Conservation (phyloP, 2,797 vertebrate species). For the Scarus forsteni region DNA sequence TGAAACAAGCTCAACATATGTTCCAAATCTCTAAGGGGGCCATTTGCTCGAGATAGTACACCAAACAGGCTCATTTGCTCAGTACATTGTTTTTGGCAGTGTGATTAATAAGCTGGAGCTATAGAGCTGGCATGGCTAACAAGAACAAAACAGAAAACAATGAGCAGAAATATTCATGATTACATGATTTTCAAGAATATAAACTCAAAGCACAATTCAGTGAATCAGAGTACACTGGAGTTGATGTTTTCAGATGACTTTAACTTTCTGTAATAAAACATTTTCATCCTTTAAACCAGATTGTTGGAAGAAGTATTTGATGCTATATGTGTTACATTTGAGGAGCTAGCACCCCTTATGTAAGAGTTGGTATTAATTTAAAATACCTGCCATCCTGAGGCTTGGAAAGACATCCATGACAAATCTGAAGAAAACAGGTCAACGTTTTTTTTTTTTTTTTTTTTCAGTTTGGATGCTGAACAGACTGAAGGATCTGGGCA, state of each 20-base stretch:
- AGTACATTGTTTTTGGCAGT: constrained; percentile 41
- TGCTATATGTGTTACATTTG: too few species aligned
- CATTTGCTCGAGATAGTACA: constrained; percentile 37
- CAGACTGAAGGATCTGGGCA: constrained; percentile 8
- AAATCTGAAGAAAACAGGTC: constrained; percentile 36
- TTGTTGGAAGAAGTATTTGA: too few species aligned
- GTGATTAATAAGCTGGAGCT: constrained; percentile 46
- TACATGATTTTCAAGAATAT: background rate
- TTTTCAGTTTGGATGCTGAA: constrained; percentile 22
- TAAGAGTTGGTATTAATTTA: constrained; percentile 8
- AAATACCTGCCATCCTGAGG: constrained; percentile 3
- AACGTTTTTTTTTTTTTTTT: constrained; percentile 29
- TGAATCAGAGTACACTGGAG: too few species aligned
- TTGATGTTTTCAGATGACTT: too few species aligned
- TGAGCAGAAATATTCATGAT: constrained; percentile 26
- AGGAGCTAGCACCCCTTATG: background rate
- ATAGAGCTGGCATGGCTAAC: constrained; percentile 43
- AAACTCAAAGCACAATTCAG: too few species aligned
- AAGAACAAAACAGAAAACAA: constrained; percentile 16
- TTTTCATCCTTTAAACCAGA: too few species aligned
- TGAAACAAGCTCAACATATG: constrained; percentile 35
- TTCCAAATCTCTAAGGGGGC: constrained; percentile 52
- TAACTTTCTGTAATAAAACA: too few species aligned
- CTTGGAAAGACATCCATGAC: background rate
- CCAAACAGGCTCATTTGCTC: constrained; percentile 43